Conservation (phyloP, 2,888 invertebrate species). For the Diarsia mendica region DNA sequence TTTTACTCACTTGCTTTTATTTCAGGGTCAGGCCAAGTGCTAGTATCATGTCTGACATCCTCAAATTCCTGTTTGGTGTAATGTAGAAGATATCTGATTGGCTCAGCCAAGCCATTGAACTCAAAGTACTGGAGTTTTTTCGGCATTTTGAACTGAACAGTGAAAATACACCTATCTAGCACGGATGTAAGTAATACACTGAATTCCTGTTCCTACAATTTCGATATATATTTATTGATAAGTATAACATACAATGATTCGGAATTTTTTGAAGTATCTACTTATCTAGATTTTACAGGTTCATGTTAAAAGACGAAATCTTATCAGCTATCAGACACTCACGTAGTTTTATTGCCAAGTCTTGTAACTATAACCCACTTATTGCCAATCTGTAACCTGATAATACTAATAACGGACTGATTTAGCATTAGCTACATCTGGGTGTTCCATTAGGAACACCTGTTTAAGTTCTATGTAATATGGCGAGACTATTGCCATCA, state of each 20-base stretch:
- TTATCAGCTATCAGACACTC: not conserved
- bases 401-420: too few species aligned
- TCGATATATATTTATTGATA: not conserved
- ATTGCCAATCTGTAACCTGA: too few species aligned
- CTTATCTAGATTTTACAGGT: not conserved
- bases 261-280: not conserved
- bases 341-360: not conserved
- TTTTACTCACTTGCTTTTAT: constrained; percentile 37
- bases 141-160: not conserved
- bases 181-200: not conserved
- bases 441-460: too few species aligned
- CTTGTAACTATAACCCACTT: not conserved
- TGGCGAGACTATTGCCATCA: too few species aligned
- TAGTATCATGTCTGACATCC: constrained; percentile 73
- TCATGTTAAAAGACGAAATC: not conserved
- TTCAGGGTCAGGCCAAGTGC: constrained; percentile 33
- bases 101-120: constrained; percentile 74
- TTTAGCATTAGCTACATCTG: too few species aligned
- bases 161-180: too few species aligned
- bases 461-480: too few species aligned
- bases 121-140: constrained; percentile 6
- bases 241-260: constrained; percentile 6
- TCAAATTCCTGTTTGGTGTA: constrained; percentile 83
- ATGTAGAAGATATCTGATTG: constrained; percentile 80
- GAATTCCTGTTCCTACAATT: not conserved